Conservation (phyloP, 2,113 vertebrate genomes). For the Clupea harengus region DNA sequence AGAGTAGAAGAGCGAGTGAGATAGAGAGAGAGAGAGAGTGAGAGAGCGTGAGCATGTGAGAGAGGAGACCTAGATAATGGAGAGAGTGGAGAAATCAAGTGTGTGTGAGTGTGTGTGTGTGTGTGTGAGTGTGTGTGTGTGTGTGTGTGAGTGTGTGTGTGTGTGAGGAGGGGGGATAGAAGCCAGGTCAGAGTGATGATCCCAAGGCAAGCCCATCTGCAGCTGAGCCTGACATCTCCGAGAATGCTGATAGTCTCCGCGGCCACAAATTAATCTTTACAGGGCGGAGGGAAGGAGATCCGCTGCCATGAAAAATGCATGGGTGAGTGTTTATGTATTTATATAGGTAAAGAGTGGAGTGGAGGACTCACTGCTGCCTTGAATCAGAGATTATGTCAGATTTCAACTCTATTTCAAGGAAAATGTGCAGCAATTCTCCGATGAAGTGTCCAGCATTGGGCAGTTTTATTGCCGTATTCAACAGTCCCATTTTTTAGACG, state of each 20-base stretch:
- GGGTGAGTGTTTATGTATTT: constrained; percentile 50
- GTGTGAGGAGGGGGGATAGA: not conserved
- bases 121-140: not conserved
- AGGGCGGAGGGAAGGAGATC: constrained; percentile 41
- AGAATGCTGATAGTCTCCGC: constrained; percentile 46
- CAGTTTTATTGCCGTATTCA: not conserved
- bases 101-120: not conserved
- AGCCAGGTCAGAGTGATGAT: constrained; percentile 36
- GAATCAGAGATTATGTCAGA: not conserved
- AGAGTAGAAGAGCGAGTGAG: constrained; percentile 16
- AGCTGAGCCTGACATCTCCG: constrained; percentile 46
- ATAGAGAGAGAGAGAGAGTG: constrained; percentile 41
- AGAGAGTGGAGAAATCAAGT: constrained; percentile 18
- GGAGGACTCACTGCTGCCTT: constrained; percentile 4
- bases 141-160: not conserved
- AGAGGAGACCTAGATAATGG: constrained; percentile 33
- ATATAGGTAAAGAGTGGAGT: constrained; percentile 34
- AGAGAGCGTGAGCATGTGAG: constrained; percentile 39
- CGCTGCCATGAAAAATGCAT: constrained; percentile 55
- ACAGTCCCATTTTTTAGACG: not conserved
- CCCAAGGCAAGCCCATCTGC: constrained; percentile 47
- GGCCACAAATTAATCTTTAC: constrained; percentile 51
- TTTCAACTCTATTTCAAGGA: not conserved
- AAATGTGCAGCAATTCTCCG: not conserved
- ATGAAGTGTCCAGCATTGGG: too few species aligned